phyloP scores from a whole-genome alignment of 2,797 vertebrate species.

The Falco concolor region DNA sequence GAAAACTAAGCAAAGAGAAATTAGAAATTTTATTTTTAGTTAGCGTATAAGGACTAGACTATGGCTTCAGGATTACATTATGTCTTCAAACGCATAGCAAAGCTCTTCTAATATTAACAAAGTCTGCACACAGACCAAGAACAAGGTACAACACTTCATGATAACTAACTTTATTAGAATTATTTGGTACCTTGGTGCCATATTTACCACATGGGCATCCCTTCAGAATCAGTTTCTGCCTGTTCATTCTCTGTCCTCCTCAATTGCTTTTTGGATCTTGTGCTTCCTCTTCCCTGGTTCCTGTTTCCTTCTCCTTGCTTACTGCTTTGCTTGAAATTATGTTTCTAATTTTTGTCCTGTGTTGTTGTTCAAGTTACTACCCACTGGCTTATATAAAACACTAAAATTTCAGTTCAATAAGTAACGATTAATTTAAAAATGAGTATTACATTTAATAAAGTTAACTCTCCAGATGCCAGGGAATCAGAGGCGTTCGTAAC shows the following conservation, averaged over 20 bases:
- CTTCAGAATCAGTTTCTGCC: not conserved
- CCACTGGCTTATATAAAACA: not conserved
- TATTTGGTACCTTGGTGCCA: not conserved
- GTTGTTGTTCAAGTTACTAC: not conserved
- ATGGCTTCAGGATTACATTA: not conserved
- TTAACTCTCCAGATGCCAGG: not conserved
- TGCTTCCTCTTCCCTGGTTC: slow-evolving; percentile 44
- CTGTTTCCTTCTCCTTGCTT: not conserved
- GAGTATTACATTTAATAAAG: not conserved
- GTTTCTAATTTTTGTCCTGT: not conserved
- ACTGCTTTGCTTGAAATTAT: not conserved
- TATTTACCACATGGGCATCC: not conserved
- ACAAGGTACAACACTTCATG: not conserved
- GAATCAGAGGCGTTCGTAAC: not conserved
- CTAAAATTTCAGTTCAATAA: not conserved
- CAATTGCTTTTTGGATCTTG: slow-evolving; percentile 34
- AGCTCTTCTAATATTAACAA: not conserved
- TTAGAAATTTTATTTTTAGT: not conserved
- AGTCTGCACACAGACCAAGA: not conserved
- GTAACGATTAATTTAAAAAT: slow-evolving; percentile 3
- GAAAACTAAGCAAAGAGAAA: not conserved
- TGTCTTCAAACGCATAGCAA: not conserved
- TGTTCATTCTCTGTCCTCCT: not conserved
- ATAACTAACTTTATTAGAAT: not conserved
- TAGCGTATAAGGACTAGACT: not conserved